Percentiles rank a stretch among this genome's conserved stretches.
phyloP scores from a whole-genome alignment of 2,888 invertebrate species.

The Thera obeliscata region DNA sequence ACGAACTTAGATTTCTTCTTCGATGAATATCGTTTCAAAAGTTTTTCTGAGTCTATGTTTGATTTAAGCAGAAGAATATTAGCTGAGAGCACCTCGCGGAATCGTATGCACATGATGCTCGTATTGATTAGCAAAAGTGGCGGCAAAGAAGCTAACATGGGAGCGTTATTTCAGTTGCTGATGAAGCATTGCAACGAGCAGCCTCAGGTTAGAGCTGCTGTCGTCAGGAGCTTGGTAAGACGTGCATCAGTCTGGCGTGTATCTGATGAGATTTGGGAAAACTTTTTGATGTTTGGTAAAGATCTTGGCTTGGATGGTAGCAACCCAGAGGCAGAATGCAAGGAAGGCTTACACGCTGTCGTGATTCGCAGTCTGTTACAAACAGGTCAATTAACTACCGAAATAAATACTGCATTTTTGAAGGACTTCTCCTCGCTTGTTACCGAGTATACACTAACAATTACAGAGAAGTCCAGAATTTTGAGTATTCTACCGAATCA shows the following conservation, averaged over 20 bases:
- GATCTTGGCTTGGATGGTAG: conserved; percentile 63
- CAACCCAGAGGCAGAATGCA: conserved; percentile 50
- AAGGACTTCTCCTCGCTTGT: conserved; percentile 1
- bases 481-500: conserved; percentile 4
- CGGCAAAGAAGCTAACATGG: conserved; percentile 51
- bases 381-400: neutral
- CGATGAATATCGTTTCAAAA: conserved; percentile 49
- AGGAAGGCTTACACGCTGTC: conserved; percentile 64
- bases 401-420: conserved; percentile 1
- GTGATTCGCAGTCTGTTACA: conserved; percentile 56
- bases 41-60: conserved; percentile 56
- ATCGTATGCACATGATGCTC: conserved; percentile 62
- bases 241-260: conserved; percentile 3
- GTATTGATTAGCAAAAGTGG: conserved; percentile 69
- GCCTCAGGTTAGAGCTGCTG: conserved; percentile 8
- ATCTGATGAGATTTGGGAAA: conserved; percentile 9
- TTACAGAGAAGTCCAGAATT: conserved; percentile 1
- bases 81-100: conserved; percentile 52
- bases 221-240: conserved; percentile 3
- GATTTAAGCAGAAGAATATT: conserved; percentile 54
- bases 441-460: conserved; percentile 1
- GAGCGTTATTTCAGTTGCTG: conserved; percentile 45
- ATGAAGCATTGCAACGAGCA: conserved; percentile 12
- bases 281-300: conserved; percentile 54
- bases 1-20: conserved; percentile 4